phyloP scores from a whole-genome alignment of 1,140 invertebrate species.

The Cepaea nemoralis region DNA sequence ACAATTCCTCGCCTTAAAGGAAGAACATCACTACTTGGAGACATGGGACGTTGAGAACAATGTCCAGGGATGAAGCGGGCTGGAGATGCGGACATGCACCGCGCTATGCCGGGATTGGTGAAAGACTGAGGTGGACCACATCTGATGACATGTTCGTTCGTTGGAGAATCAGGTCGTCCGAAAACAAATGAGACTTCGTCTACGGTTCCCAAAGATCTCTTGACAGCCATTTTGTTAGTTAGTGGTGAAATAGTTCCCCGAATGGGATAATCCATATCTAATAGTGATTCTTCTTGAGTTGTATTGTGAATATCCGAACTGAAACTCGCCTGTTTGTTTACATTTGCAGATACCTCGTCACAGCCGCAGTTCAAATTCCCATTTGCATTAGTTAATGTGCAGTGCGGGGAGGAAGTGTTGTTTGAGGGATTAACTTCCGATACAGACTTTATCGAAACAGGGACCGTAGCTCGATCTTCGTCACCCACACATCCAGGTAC shows the following conservation, averaged over 20 bases:
- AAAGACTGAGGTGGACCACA: background rate
- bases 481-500: too few relatives aligned
- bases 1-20: conserved; percentile 67
- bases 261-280: conserved; percentile 46
- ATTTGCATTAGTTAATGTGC: background rate
- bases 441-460: too few relatives aligned
- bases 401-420: background rate
- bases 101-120: background rate
- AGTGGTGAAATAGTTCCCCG: conserved; percentile 51
- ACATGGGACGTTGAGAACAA: conserved; percentile 71
- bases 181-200: conserved; percentile 52
- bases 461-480: too few relatives aligned
- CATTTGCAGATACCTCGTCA: background rate
- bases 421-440: background rate
- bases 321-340: background rate
- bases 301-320: background rate
- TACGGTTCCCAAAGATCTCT: conserved; percentile 24
- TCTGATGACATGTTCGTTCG: background rate
- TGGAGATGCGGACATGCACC: conserved; percentile 34
- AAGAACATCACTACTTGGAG: conserved; percentile 63
- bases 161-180: conserved; percentile 45
- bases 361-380: too few relatives aligned
- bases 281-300: background rate
- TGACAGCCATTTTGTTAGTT: conserved; percentile 39
- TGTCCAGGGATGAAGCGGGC: conserved; percentile 20